Evolutionary conservation across 2,888 invertebrate genomes (phyloP).

Genomic region (Laspeyria flexula): DNA sequence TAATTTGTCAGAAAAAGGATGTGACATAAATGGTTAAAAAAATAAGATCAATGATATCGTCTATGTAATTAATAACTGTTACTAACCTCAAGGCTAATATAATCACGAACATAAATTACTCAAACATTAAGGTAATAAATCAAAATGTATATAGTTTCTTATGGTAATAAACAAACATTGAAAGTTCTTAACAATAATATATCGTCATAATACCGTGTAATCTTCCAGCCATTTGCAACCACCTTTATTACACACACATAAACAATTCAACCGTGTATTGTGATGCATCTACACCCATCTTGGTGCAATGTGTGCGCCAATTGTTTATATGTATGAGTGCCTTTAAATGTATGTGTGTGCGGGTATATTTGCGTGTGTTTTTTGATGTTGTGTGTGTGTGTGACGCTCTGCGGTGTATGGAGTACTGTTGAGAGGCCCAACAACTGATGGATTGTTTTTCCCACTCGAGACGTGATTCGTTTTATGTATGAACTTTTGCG

Average conservation of each 20-base stretch:
- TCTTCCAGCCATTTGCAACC: constrained; percentile 25
- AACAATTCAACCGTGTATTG: constrained; percentile 41
- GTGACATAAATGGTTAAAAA: too few relatives aligned
- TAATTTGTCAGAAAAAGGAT: too few relatives aligned
- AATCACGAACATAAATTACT: too few relatives aligned
- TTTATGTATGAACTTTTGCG: constrained; percentile 52
- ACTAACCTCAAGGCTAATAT: too few relatives aligned
- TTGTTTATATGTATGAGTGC: constrained; percentile 19
- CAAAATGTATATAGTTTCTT: neutral
- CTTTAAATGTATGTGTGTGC: constrained; percentile 12
- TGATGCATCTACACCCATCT: constrained; percentile 27
- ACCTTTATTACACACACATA: constrained; percentile 43
- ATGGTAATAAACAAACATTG: neutral
- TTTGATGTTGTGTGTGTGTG: constrained; percentile 26
- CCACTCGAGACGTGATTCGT: constrained; percentile 55
- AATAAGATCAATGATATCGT: too few relatives aligned
- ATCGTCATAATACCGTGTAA: constrained; percentile 5
- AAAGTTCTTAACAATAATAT: neutral
- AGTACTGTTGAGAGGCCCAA: constrained; percentile 56
- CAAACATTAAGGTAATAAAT: too few relatives aligned
- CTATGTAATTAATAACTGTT: too few relatives aligned
- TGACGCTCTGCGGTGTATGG: constrained; percentile 46
- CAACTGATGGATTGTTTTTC: constrained; percentile 65
- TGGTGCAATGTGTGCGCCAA: constrained; percentile 37
- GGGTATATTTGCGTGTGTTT: constrained; percentile 28